Evolutionary conservation across 2,113 vertebrate species (phyloP), one percentile per base, ranked within the genome.

Genomic region (Tautogolabrus adspersus): DNA sequence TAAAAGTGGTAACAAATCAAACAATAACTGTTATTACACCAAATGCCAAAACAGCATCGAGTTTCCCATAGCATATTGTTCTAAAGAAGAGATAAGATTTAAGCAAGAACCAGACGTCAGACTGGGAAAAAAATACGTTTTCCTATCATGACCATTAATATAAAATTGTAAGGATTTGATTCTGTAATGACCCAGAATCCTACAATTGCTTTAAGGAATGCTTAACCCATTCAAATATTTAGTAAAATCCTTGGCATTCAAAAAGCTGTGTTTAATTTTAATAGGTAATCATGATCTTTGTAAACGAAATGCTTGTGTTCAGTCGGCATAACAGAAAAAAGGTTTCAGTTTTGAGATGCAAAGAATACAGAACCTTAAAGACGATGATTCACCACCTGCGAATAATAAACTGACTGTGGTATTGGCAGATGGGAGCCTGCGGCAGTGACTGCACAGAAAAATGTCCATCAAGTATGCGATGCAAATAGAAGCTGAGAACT

Each of bases 361-460:
- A 47, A 68, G n/a, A 87, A 74, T 52, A 75, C 22, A 70, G 56
- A 70, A 59, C 66, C 69, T 76, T 70, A 76, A 85, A 88, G 69
- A 69, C 52, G 75, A 85, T 81, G 85, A 89, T 87, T 89, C 82
- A 89, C 81, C 67, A 88, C 77, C 85, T 84, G 84, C 42, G 38
- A 85, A 84, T 76, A 82, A 83, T 78, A 86, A 85, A 79, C 19
- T 37, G 44, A 46, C 75, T 59, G 2, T 5, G 55, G 38, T 69
- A 62, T 65, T 70, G 61, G 78, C 75, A 82, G 86, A 80, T 70
- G 73, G 84, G 55, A 65, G 74, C 88, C 83, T 83, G 80, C 68
- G 69, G 88, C 62, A 22, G 21, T 26, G 16, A 71, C 42, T 22
- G 60, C 61, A 76, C 59, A 70, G 76, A 83, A 79, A 34, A 81